These are phyloP conservation scores for Ophioderma brevispina DNA, from an alignment of 35 echinoderm and acorn worm genomes.

Conservation along the genomic window DNA sequence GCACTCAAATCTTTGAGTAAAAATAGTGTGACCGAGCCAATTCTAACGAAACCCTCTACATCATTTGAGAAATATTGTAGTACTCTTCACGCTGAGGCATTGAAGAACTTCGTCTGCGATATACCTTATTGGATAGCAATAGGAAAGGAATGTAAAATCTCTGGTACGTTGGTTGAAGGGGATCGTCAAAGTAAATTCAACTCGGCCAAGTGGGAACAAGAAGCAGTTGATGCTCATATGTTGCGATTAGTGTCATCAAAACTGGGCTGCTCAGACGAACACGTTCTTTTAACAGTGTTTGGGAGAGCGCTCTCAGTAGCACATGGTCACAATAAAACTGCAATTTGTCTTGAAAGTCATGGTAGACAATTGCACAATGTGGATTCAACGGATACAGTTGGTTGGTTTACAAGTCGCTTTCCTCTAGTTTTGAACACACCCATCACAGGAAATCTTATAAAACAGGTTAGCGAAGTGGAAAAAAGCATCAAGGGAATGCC, in stretches of 20 bases:
- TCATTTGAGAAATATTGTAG: neutral
- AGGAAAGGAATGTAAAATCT: neutral
- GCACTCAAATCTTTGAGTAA: neutral
- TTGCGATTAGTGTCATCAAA: slow-evolving; percentile 16
- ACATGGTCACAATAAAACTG: slow-evolving; percentile 7
- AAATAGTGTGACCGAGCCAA: neutral
- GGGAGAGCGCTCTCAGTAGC: slow-evolving; percentile 2
- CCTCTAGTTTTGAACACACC: neutral
- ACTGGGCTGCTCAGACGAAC: slow-evolving; percentile 7
- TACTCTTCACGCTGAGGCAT: neutral
- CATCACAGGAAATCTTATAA: neutral
- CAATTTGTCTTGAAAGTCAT: slow-evolving; percentile 3
- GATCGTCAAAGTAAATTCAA: neutral
- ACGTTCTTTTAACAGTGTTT: neutral
- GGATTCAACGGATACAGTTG: neutral
- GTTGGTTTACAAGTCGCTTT: slow-evolving; percentile 11
- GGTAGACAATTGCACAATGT: slow-evolving; percentile 9
- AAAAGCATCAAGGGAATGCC: neutral
- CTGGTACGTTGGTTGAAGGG: neutral
- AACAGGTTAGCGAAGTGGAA: neutral
- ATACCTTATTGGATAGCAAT: neutral
- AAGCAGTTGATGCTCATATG: neutral
- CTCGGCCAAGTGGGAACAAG: neutral
- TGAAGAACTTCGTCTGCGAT: neutral
- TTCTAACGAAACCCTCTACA: neutral